These are phyloP conservation scores for Heliconius hermathena DNA, from an alignment of 1,140 invertebrate genomes.

Conservation along the genomic window DNA sequence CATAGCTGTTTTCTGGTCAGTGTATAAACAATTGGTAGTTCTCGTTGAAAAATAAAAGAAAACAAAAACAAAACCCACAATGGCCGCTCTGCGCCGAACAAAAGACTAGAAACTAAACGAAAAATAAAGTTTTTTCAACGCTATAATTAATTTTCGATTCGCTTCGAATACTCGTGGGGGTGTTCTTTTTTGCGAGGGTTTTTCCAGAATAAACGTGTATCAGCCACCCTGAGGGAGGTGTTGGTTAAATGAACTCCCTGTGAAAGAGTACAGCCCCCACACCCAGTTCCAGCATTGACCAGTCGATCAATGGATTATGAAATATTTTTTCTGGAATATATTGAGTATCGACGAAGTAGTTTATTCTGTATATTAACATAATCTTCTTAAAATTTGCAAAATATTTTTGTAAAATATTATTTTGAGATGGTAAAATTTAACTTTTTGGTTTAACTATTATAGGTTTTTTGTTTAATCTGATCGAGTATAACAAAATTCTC, in stretches of 20 bases:
- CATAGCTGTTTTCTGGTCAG: background rate
- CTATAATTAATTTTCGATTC: conserved; percentile 73
- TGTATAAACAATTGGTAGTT: conserved; percentile 15
- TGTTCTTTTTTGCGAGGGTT: conserved; percentile 52
- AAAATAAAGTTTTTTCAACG: conserved; percentile 47
- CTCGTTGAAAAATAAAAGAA: background rate
- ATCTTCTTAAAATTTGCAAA: background rate
- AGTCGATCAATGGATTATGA: conserved; percentile 68
- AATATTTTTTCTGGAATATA: conserved; percentile 57
- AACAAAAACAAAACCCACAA: conserved; percentile 25
- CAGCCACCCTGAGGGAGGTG: conserved; percentile 37
- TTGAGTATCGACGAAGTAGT: conserved; percentile 7
- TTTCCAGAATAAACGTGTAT: conserved; percentile 65
- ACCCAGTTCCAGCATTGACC: conserved; percentile 50
- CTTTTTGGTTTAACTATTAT: too few relatives aligned
- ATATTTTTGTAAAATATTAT: background rate
- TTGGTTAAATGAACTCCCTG: conserved; percentile 55
- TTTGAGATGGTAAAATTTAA: too few relatives aligned
- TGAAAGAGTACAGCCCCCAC: conserved; percentile 42
- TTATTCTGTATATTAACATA: background rate
- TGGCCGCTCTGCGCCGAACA: conserved; percentile 29
- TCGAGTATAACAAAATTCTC: too few relatives aligned
- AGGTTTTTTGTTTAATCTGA: too few relatives aligned
- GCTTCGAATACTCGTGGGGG: conserved; percentile 46
- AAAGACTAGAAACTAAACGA: conserved; percentile 33